Evolutionary conservation across 2,888 invertebrate genomes (phyloP), one percentile per base, ranked within the genome.

Genomic region (Temnothorax unifasciatus): DNA sequence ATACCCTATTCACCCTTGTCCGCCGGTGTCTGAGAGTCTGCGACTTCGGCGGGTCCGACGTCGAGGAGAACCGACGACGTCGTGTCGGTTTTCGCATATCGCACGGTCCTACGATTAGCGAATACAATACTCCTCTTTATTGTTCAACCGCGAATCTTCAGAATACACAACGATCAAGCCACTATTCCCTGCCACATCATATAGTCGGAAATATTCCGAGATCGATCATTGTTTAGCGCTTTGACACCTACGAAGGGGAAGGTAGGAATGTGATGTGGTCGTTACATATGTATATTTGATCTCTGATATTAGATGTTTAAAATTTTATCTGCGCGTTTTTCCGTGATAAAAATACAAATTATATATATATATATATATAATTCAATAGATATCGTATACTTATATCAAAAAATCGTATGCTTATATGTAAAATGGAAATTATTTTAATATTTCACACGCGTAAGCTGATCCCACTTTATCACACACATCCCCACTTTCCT

Each of bases 1-100:
- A 81, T 81, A 81, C 73, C 44, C 73, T 59, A 81, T 73, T 81
- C 79, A 81, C 79, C 18, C 73, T 29, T 47, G 44, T 34, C 68
- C 73, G 34, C 57, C 21, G 4, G 44, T 71, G 59, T 71, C 79
- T 73, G 79, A 71, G 57, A 73, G 59, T 47, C 59, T 59, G 59
- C 59, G 34, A 47, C 44, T 59, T 71, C 41, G 77, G 21, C 79
- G 73, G 18, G 21, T 71, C 21, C 21, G 44, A 29, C 54, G 34
- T 71, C 79, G 25, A 76, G 76, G 29, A 71, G 71, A 15, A 79
- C 34, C 79, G 59, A 81, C 79, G 73, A 79, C 57, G 44, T 47
- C 63, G 25, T 6, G 71, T 73, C 79, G 79, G 57, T 34, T 57
- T 79, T 79, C 71, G 79, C 79, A 29, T 68, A 71, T 79, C 73